Evolutionary conservation across 2,888 invertebrate genomes (phyloP).

Genomic region (Ormia ochracea): DNA sequence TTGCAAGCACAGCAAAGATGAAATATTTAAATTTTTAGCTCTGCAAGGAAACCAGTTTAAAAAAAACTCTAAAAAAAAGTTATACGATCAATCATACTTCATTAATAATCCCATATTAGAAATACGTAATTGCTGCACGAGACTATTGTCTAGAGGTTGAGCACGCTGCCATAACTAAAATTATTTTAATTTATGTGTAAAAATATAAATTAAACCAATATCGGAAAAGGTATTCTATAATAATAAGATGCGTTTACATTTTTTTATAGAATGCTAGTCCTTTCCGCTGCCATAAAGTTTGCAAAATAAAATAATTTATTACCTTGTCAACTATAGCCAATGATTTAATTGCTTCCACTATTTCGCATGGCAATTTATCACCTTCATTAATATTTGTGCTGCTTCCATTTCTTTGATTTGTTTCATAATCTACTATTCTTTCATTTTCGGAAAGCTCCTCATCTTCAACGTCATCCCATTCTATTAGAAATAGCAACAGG

Average conservation of each 20-base stretch:
- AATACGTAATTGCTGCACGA: slow-evolving; percentile 78
- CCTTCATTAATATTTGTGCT: slow-evolving; percentile 69
- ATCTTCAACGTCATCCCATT: slow-evolving; percentile 73
- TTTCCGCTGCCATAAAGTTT: too few species aligned
- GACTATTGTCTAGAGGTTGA: slow-evolving; percentile 78
- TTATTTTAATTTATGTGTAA: background rate
- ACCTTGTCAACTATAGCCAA: slow-evolving; percentile 81
- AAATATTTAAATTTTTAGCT: slow-evolving; percentile 79
- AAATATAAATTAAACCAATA: too few species aligned
- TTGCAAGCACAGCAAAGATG: slow-evolving; percentile 83
- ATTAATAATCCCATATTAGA: slow-evolving; percentile 78
- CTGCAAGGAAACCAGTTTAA: slow-evolving; percentile 68
- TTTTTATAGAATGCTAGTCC: too few species aligned
- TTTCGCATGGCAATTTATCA: slow-evolving; percentile 79
- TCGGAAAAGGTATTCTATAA: too few species aligned
- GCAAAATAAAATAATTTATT: too few species aligned
- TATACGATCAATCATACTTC: slow-evolving; percentile 74
- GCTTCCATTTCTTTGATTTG: slow-evolving; percentile 65
- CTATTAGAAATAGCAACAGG: background rate
- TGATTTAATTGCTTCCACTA: slow-evolving; percentile 81
- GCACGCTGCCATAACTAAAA: slow-evolving; percentile 69
- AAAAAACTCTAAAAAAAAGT: background rate
- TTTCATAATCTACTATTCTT: slow-evolving; percentile 75
- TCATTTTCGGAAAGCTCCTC: slow-evolving; percentile 77
- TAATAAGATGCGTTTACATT: too few species aligned